Percentiles rank a stretch among this genome's conserved stretches.
Conservation (phyloP, 2,797 vertebrate species). For the Phrynocephalus guinanensis region DNA sequence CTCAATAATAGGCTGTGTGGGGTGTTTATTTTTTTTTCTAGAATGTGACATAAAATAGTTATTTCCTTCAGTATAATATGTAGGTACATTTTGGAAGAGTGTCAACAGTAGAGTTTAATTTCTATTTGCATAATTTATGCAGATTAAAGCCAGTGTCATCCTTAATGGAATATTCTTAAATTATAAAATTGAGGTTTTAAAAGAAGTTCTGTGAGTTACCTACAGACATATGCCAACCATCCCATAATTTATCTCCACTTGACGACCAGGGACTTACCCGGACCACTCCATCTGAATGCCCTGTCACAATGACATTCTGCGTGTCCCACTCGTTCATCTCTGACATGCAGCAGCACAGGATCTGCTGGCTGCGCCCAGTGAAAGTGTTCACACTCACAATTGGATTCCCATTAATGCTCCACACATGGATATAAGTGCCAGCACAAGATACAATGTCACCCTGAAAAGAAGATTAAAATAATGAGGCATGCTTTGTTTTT, state of each 20-base stretch:
- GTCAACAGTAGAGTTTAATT: too few species aligned
- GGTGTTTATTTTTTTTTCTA: background rate
- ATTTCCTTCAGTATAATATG: background rate
- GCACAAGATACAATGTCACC: slow-evolving; percentile 96
- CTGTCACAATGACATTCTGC: slow-evolving; percentile 96
- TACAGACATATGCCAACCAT: background rate
- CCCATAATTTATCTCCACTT: background rate
- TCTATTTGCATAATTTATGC: background rate
- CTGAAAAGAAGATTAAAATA: slow-evolving; percentile 71
- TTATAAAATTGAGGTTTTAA: background rate
- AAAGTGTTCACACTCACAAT: slow-evolving; percentile 96
- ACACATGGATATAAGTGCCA: slow-evolving; percentile 94
- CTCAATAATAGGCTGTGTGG: too few species aligned
- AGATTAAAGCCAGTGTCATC: background rate
- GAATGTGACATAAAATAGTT: background rate
- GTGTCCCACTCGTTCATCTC: slow-evolving; percentile 99
- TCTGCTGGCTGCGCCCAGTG: slow-evolving; percentile 95
- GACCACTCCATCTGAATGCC: slow-evolving; percentile 96
- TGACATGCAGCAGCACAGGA: slow-evolving; percentile 94
- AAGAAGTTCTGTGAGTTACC: background rate
- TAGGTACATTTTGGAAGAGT: background rate
- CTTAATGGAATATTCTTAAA: background rate
- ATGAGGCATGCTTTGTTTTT: background rate
- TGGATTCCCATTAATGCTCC: slow-evolving; percentile 98
- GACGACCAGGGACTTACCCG: slow-evolving; percentile 80